Percentiles rank a stretch among this genome's conserved stretches.
Conservation (phyloP, 1,140 invertebrate species). For the Gonioctena quinquepunctata region DNA sequence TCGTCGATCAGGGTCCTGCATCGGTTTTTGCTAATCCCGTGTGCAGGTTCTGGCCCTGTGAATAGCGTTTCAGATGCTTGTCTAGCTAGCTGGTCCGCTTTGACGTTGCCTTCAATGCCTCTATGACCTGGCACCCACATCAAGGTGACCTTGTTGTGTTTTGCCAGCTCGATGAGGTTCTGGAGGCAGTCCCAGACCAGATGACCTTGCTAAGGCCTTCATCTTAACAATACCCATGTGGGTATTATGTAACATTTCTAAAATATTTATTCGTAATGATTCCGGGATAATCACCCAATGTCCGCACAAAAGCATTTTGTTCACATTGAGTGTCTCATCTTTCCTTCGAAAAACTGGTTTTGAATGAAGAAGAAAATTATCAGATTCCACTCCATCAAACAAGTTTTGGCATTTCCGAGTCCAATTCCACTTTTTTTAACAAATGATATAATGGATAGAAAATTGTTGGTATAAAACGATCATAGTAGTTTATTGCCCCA, state of each 20-base stretch:
- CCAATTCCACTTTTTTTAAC: neutral
- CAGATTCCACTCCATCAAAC: neutral
- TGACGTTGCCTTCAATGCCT: too few relatives aligned
- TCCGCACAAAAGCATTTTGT: constrained; percentile 28
- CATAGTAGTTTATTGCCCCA: neutral
- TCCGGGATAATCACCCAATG: constrained; percentile 40
- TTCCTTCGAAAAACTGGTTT: neutral
- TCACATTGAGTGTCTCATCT: neutral
- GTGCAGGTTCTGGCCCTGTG: too few relatives aligned
- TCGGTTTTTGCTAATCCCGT: too few relatives aligned
- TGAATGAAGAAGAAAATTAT: too few relatives aligned
- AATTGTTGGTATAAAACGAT: neutral
- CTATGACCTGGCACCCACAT: too few relatives aligned
- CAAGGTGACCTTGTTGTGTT: too few relatives aligned
- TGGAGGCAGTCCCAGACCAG: constrained; percentile 39
- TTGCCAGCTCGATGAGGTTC: too few relatives aligned
- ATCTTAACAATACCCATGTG: constrained; percentile 51
- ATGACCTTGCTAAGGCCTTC: constrained; percentile 10
- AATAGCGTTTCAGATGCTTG: too few relatives aligned
- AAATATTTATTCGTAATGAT: constrained; percentile 28
- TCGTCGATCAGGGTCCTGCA: too few relatives aligned
- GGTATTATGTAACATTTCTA: constrained; percentile 45
- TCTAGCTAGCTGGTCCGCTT: too few relatives aligned
- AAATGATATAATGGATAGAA: neutral
- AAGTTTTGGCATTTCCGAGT: neutral